Conservation (phyloP, 2,888 invertebrate genomes). For the Mantis religiosa region DNA sequence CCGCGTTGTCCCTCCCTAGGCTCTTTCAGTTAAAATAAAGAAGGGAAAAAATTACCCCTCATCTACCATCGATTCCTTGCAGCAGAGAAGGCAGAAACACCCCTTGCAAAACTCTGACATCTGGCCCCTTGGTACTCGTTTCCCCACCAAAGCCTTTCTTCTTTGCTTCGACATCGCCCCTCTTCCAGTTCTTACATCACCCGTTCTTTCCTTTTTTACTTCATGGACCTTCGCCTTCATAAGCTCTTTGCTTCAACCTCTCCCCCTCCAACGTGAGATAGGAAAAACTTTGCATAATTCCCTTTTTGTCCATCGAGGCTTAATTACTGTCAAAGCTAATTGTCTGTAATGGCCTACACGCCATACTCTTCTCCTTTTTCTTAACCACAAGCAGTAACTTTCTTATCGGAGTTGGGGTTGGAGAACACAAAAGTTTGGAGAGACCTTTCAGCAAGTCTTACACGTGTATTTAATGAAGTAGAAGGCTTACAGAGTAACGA, state of each 20-base stretch:
- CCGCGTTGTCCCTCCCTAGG: neutral
- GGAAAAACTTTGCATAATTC: slow-evolving; percentile 31
- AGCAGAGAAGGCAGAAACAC: slow-evolving; percentile 9
- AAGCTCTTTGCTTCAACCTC: neutral
- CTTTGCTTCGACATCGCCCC: slow-evolving; percentile 8
- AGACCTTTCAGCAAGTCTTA: neutral
- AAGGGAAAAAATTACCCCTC: slow-evolving; percentile 22
- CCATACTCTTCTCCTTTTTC: neutral
- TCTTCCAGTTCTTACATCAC: slow-evolving; percentile 15
- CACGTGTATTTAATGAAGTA: neutral
- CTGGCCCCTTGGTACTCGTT: slow-evolving; percentile 21
- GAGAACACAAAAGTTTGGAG: neutral
- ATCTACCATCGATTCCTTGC: neutral
- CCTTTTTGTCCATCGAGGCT: slow-evolving; percentile 20
- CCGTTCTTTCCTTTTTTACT: neutral
- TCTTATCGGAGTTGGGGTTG: neutral
- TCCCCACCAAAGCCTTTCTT: slow-evolving; percentile 9
- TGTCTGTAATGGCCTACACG: slow-evolving; percentile 27
- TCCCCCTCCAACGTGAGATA: slow-evolving; percentile 12
- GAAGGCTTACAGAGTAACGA: neutral
- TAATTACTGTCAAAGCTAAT: slow-evolving; percentile 33
- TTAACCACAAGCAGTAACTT: neutral
- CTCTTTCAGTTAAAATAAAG: slow-evolving; percentile 21
- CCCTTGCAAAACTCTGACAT: slow-evolving; percentile 15
- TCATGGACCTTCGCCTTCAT: neutral